Conservation (phyloP, 2,113 vertebrate genomes). For the Lota lota region DNA sequence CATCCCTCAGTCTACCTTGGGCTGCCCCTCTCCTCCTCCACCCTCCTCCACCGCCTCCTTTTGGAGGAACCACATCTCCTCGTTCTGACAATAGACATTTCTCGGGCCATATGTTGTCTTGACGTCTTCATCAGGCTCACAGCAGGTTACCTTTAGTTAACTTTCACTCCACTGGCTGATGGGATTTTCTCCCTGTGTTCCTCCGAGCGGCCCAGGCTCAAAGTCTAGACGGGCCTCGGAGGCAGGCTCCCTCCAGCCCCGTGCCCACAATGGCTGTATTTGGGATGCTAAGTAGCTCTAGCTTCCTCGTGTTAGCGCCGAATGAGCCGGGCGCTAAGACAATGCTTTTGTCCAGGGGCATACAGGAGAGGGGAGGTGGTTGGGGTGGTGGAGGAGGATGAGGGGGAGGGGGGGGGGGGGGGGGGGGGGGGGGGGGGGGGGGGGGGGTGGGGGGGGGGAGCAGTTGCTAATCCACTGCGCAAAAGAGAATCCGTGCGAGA, state of each 20-base stretch:
- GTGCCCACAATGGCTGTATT: slow-evolving; percentile 84
- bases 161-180: slow-evolving; percentile 96
- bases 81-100: slow-evolving; percentile 89
- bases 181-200: slow-evolving; percentile 87
- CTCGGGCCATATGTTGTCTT: slow-evolving; percentile 93
- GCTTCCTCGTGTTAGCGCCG: slow-evolving; percentile 85
- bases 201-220: slow-evolving; percentile 82
- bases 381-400: background rate
- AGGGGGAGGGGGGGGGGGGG: background rate
- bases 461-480: slow-evolving; percentile 82
- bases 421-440: background rate
- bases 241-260: slow-evolving; percentile 71
- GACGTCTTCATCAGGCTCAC: slow-evolving; percentile 98
- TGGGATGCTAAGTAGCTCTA: slow-evolving; percentile 85
- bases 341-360: slow-evolving; percentile 85
- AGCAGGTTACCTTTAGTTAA: slow-evolving; percentile 92
- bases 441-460: background rate
- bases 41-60: slow-evolving; percentile 57
- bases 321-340: slow-evolving; percentile 81
- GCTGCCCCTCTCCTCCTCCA: slow-evolving; percentile 50
- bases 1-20: slow-evolving; percentile 25
- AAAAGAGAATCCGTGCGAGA: slow-evolving; percentile 85
- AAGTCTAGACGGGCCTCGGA: slow-evolving; percentile 84
- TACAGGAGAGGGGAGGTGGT: slow-evolving; percentile 38
- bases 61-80: slow-evolving; percentile 69